Evolutionary conservation across 2,888 invertebrate species (phyloP), one percentile per base, ranked within the genome.

Genomic region (Apotomis turbidana): DNA sequence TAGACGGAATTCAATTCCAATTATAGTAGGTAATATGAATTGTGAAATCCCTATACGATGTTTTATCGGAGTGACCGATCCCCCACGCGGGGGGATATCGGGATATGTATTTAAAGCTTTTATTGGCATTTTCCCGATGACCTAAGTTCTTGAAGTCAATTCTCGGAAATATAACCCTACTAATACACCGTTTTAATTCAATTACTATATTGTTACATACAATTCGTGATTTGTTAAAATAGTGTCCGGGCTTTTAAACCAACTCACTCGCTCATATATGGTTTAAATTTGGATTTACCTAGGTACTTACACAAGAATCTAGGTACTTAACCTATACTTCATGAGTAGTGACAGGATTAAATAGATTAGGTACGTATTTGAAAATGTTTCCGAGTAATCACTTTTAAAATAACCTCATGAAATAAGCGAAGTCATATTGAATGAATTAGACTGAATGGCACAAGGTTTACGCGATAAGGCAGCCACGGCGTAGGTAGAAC

Each of bases 381-480:
- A 6, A 41, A 41, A 15, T 4, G 13, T 3, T 3, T 8, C 54
- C 8, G 62, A 54, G 52, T 54, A 63, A 54, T 41, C 76, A 77
- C 76, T 75, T 77, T 75, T 76, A 74, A 70, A 74, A 71, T 72
- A 78, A 78, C 70, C 75, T 79, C 74, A 79, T 78, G 79, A 82
- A 82, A 77, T 58, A 76, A 71, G 70, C 76, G 27, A 27, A 74
- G 78, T 68, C 61, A 67, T 63, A 52, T 9, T 67, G 68, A 72
- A 68, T 79, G 79, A 76, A 73, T 80, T 85, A 82, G 84, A 86
- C 87, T 88, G 85, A 87, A 77, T 71, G 78, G 78, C 74, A 76
- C 72, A 68, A 72, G 72, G 72, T 63, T 72, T 62, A 54, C 38
- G 38, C 61, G 36, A 52, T 62, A 63, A 71, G 67, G 61, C 54